These are phyloP conservation scores for Sibirionetta formosa DNA, from an alignment of 2,797 vertebrate species.

Conservation along the genomic window DNA sequence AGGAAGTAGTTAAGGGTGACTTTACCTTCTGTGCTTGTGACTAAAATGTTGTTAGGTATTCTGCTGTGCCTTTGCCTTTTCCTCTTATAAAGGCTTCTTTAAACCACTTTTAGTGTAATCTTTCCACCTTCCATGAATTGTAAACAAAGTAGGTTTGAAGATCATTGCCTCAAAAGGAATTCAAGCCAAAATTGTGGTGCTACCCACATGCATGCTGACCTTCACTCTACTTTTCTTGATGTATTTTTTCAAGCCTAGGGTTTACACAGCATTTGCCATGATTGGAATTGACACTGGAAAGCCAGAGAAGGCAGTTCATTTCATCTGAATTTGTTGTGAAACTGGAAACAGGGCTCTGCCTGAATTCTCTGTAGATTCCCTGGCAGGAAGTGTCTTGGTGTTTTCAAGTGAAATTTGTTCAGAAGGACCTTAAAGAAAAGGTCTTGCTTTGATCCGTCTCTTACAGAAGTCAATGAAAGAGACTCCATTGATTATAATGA, in stretches of 20 bases:
- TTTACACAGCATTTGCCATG: slow-evolving; percentile 16
- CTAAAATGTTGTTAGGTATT: background rate
- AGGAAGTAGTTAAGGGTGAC: background rate
- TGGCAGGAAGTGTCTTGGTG: slow-evolving; percentile 22
- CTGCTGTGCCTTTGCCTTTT: background rate
- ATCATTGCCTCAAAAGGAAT: background rate
- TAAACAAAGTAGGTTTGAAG: background rate
- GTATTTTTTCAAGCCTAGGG: background rate
- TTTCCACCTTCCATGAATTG: background rate
- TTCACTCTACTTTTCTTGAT: background rate
- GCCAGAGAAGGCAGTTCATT: slow-evolving; percentile 26
- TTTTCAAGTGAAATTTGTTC: slow-evolving; percentile 50
- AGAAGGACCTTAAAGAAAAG: slow-evolving; percentile 25
- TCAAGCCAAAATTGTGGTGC: background rate
- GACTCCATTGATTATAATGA: slow-evolving; percentile 9
- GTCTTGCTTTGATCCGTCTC: slow-evolving; percentile 50
- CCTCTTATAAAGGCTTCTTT: background rate
- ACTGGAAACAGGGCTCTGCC: slow-evolving; percentile 36
- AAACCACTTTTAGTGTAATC: background rate
- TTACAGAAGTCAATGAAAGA: slow-evolving; percentile 40
- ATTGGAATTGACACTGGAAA: slow-evolving; percentile 40
- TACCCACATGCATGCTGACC: background rate
- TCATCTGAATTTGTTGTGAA: slow-evolving; percentile 32
- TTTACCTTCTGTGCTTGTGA: background rate
- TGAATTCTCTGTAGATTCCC: slow-evolving; percentile 38